Conservation (phyloP, 1,140 invertebrate species). For the Odontomachus brunneus region DNA sequence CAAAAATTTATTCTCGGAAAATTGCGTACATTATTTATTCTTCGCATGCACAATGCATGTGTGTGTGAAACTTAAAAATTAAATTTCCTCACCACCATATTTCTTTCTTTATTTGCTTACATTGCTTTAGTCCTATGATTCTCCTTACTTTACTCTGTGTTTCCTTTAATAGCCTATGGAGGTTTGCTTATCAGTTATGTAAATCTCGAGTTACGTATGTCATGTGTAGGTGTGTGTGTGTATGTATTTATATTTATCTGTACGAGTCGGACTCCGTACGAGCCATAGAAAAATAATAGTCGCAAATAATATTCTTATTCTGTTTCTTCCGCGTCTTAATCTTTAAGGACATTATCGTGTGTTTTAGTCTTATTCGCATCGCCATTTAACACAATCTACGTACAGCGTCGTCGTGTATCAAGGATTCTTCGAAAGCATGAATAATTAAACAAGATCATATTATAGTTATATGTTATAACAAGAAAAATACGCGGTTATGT, state of each 20-base stretch:
- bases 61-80: slow-evolving; percentile 77
- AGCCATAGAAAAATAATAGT: slow-evolving; percentile 83
- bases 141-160: slow-evolving; percentile 66
- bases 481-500: slow-evolving; percentile 21
- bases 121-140: slow-evolving; percentile 62
- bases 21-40: slow-evolving; percentile 73
- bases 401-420: slow-evolving; percentile 60
- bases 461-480: slow-evolving; percentile 33
- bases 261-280: slow-evolving; percentile 73
- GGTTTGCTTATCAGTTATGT: slow-evolving; percentile 73
- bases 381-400: slow-evolving; percentile 36
- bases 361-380: slow-evolving; percentile 61
- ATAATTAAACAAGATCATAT: slow-evolving; percentile 57
- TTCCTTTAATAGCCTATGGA: slow-evolving; percentile 64
- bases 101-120: slow-evolving; percentile 55
- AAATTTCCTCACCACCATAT: slow-evolving; percentile 63
- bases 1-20: slow-evolving; percentile 80
- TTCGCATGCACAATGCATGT: slow-evolving; percentile 63
- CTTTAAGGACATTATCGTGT: slow-evolving; percentile 68
- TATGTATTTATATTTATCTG: slow-evolving; percentile 70
- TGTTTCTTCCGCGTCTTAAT: slow-evolving; percentile 67
- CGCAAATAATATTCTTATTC: slow-evolving; percentile 78
- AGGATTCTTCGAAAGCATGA: slow-evolving; percentile 54
- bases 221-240: slow-evolving; percentile 56
- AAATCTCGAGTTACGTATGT: slow-evolving; percentile 75